Evolutionary conservation across 2,797 vertebrate species (phyloP).

Genomic region (Orestias chungarensis): DNA sequence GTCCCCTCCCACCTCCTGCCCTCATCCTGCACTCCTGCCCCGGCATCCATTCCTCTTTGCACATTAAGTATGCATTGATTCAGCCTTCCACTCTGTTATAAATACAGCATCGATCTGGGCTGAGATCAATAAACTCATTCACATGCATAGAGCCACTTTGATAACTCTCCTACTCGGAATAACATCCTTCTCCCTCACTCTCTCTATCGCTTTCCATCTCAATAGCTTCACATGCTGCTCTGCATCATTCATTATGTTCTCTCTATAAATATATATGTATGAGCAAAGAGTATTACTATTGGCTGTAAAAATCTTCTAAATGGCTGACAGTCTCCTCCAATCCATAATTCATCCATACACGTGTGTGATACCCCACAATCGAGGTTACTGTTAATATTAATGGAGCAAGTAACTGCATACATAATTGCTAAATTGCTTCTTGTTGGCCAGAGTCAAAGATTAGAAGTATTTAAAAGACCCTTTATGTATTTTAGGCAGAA

Average conservation of each 20-base stretch:
- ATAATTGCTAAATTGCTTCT: slow-evolving; percentile 20
- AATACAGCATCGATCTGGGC: slow-evolving; percentile 87
- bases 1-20: slow-evolving; percentile 60
- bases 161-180: slow-evolving; percentile 88
- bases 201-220: slow-evolving; percentile 38
- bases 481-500: not conserved
- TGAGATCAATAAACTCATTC: slow-evolving; percentile 89
- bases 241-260: slow-evolving; percentile 57
- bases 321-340: slow-evolving; percentile 37
- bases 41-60: slow-evolving; percentile 73
- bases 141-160: slow-evolving; percentile 87
- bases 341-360: slow-evolving; percentile 53
- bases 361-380: slow-evolving; percentile 23
- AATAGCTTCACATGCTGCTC: slow-evolving; percentile 49
- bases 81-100: slow-evolving; percentile 80
- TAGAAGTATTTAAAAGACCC: not conserved
- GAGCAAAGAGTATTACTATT: slow-evolving; percentile 50
- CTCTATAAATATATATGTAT: slow-evolving; percentile 49
- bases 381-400: slow-evolving; percentile 41
- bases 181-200: slow-evolving; percentile 66
- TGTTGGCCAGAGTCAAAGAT: not conserved
- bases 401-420: slow-evolving; percentile 14
- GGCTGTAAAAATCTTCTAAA: slow-evolving; percentile 47
- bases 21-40: slow-evolving; percentile 68
- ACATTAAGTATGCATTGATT: slow-evolving; percentile 85